Base-by-base conservation (phyloP, 92 coral and sea anemone species). In the Micromussa lordhowensis region DNA sequence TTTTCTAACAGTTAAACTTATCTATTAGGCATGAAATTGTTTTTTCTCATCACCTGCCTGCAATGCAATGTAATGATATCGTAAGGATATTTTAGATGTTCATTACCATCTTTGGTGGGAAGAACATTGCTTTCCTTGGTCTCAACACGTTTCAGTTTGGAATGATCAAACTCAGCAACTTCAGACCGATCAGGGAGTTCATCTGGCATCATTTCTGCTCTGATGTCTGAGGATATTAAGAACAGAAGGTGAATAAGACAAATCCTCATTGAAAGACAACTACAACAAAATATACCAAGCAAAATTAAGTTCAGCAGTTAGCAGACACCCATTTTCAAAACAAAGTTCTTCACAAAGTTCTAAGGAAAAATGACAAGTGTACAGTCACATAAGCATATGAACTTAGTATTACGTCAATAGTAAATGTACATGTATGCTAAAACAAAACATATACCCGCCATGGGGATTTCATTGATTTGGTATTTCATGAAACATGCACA, bases 171-270 rank as follows among this genome's bases (percentile, higher is more conserved):
- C 10, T 17, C 75, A 26, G 87, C 75, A 51, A 95, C 94, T 64
- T 86, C 98, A 63, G 98, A 95, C 28, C 91, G 84, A 78, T 93
- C 96, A 68, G 96, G 94, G 34, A 87, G 87, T 3, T 55, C 84
- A 8, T 95, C 95, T 32, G 98, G 98, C 93, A 89, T 92, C 90
- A 87, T 90, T 63, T 94, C 96, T 75, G 89, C 94, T 89, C 92
- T 82, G 64, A 95, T 88, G 49, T 70, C 98, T 95, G 21, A 26
- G 61, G 16, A 14, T 2, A 66, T 19, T 61, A 28, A 36, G 3
- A 18, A 44, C 51, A 44, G 51, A 44, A 44, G 51, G 51, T 44
- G 51, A 44, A 44, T 44, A 44, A 44, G 51, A 44, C 8, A 7
- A 44, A 44, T n/a, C 13, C 51, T 8, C 51, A 44, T 8, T 44